These are phyloP conservation scores for Dioctria rufipes DNA, from an alignment of 2,888 invertebrate genomes.

Conservation along the genomic window DNA sequence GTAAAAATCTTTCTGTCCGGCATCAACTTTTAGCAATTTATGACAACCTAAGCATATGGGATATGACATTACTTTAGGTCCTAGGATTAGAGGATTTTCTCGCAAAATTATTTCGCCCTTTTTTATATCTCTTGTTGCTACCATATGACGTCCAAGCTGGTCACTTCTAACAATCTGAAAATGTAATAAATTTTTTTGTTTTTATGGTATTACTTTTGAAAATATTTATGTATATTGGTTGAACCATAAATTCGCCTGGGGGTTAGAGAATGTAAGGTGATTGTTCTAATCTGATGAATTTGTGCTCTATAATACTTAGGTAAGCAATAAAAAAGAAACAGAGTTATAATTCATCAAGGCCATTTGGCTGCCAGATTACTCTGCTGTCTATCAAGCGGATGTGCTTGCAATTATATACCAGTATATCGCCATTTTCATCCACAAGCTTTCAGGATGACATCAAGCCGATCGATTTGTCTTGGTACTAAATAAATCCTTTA, in stretches of 20 bases:
- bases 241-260: neutral
- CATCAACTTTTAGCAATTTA: constrained; percentile 66
- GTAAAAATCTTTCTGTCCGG: constrained; percentile 71
- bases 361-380: too few relatives aligned
- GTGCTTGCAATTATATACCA: too few relatives aligned
- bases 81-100: constrained; percentile 78
- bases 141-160: constrained; percentile 76
- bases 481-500: too few relatives aligned
- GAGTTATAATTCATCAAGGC: too few relatives aligned
- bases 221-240: neutral
- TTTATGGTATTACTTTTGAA: neutral
- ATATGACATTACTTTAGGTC: constrained; percentile 76
- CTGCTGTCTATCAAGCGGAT: too few relatives aligned
- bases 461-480: too few relatives aligned
- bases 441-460: too few relatives aligned
- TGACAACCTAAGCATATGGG: constrained; percentile 79
- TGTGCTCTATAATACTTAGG: too few relatives aligned
- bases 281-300: too few relatives aligned
- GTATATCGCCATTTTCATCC: too few relatives aligned
- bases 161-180: constrained; percentile 72
- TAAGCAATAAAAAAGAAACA: too few relatives aligned
- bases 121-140: constrained; percentile 79
- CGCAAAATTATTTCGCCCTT: constrained; percentile 79
- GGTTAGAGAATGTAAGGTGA: too few relatives aligned
- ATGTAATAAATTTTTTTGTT: constrained; percentile 63